These are phyloP conservation scores for Typhlichthys subterraneus DNA, from an alignment of 2,797 vertebrate genomes.

Conservation along the genomic window DNA sequence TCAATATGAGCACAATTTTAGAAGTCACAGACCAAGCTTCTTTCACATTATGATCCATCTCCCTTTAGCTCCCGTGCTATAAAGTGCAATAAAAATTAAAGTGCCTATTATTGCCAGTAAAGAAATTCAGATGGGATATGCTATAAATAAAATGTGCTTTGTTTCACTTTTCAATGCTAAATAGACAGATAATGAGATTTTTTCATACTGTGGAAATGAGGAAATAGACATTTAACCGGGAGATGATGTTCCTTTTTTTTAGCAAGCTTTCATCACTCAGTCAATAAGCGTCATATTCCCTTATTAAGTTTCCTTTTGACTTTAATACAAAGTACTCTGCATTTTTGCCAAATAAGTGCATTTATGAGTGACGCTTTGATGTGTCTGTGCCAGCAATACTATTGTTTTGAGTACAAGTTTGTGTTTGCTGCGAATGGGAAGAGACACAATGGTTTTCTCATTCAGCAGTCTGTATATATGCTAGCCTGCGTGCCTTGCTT, in stretches of 20 bases:
- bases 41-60: conserved; percentile 44
- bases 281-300: neutral
- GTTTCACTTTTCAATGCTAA: conserved; percentile 3
- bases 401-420: conserved; percentile 26
- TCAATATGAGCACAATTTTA: conserved; percentile 57
- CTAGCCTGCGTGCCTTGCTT: conserved; percentile 37
- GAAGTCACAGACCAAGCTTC: conserved; percentile 44
- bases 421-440: conserved; percentile 9
- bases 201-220: neutral
- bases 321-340: conserved; percentile 9
- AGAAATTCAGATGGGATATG: conserved; percentile 10
- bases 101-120: conserved; percentile 16
- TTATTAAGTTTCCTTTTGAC: too few species aligned
- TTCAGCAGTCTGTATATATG: too few species aligned
- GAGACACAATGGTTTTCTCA: conserved; percentile 16
- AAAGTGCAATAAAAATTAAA: conserved; percentile 39
- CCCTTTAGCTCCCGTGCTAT: conserved; percentile 30
- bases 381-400: neutral
- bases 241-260: too few species aligned
- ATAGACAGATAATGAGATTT: neutral
- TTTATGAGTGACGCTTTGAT: conserved; percentile 17
- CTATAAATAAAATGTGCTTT: neutral
- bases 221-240: neutral
- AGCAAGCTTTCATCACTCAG: conserved; percentile 7
- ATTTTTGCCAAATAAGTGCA: conserved; percentile 13